A percentile compares a stretch with the other conserved stretches of the same genome.
phyloP scores from a whole-genome alignment of 2,888 invertebrate genomes.

The Coenonympha glycerion region DNA sequence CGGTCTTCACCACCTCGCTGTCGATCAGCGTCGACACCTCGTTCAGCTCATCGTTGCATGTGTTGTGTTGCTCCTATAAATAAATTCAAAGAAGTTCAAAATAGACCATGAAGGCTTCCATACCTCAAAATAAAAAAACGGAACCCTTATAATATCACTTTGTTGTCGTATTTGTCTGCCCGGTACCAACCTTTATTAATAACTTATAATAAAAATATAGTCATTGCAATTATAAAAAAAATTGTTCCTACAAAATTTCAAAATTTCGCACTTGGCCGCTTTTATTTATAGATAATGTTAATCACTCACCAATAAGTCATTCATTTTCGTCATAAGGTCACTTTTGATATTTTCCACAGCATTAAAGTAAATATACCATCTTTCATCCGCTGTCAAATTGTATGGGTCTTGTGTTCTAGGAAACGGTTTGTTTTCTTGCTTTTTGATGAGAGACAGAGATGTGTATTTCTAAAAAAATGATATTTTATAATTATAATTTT shows the following conservation, averaged over 20 bases:
- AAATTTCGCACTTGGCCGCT: no score
- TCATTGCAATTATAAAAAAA: no score
- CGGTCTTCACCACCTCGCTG: slow-evolving; percentile 68
- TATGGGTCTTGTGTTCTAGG: slow-evolving; percentile 38
- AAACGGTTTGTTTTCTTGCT: neutral
- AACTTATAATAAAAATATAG: no score
- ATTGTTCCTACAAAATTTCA: no score
- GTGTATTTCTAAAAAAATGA: slow-evolving; percentile 42
- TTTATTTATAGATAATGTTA: no score
- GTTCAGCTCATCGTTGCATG: slow-evolving; percentile 55
- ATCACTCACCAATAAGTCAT: slow-evolving; percentile 47
- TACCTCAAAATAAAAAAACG: no score
- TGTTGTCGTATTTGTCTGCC: no score
- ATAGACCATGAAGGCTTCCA: neutral
- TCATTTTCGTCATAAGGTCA: slow-evolving; percentile 46
- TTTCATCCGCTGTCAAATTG: slow-evolving; percentile 39
- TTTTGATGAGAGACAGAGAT: slow-evolving; percentile 6
- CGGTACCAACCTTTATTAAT: no score
- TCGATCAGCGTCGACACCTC: slow-evolving; percentile 76
- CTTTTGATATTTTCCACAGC: slow-evolving; percentile 41
- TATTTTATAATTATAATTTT: no score
- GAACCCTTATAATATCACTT: no score
- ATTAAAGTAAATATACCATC: slow-evolving; percentile 54
- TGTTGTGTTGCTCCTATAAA: slow-evolving; percentile 44
- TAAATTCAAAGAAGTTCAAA: neutral